Base-by-base conservation (phyloP, 2,113 vertebrate genomes). In the Eulacestoma nigropectus region DNA sequence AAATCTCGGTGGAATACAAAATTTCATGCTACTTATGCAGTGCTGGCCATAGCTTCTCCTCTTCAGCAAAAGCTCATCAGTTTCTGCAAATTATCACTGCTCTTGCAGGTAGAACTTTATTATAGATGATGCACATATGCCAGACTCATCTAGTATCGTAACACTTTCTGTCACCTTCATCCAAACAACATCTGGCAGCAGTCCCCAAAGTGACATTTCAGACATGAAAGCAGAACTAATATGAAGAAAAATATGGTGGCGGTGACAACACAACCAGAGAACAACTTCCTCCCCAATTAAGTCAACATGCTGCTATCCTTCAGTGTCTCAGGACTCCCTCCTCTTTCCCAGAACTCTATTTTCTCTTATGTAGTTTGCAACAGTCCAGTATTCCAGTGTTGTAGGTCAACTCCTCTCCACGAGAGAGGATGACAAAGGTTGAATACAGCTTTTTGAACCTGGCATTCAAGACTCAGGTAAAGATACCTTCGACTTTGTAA, bases 171-270 rank as follows among this genome's bases (percentile, higher is more conserved):
- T 94, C 96, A 96, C 83, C 81, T 96, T 94, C 93, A 87, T 87
- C 86, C 84, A 96, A 96, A 97, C 87, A 96, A 95, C 94, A 96
- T 93, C 96, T 97, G 96, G 90, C 94, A 96, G 79, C 84, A 87
- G 76, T 87, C 93, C 91, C 90, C 90, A 90, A 74, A 94, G 79
- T 93, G 81, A 92, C 65, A 83, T 96, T 94, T 94, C 89, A 91
- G 78, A 93, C 39, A 88, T 42, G 39, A 59, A 95, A 82, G 72
- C 78, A 92, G 93, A 95, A 97, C 95, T 83, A 95, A 85, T 84
- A 41, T 15, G 84, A 95, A 96, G 81, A 84, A 95, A 90, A 96
- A 94, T 59, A 84, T 50, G 75, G 78, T 89, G 47, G 47, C 10
- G 53, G 62, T 35, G 57, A 44, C 37, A 86, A 35, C 75, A 78